phyloP scores from a whole-genome alignment of 2,113 vertebrate genomes.

The Austrofundulus limnaeus region DNA sequence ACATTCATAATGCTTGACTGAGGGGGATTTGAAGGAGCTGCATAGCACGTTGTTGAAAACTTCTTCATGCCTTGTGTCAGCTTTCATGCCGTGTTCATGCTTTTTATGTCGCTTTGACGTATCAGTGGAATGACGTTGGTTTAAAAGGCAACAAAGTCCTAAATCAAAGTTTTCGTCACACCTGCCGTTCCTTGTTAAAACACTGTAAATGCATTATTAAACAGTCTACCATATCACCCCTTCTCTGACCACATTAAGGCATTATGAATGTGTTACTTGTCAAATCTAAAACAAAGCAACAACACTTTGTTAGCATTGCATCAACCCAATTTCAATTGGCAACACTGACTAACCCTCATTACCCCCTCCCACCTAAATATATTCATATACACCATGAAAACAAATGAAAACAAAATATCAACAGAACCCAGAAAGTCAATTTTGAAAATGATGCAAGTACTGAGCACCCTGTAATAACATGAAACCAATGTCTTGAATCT shows the following conservation, averaged over 20 bases:
- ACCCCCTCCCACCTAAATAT: conserved; percentile 23
- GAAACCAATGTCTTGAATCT: conserved; percentile 70
- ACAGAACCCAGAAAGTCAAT: conserved; percentile 53
- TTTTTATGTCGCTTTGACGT: conserved; percentile 43
- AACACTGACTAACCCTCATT: conserved; percentile 32
- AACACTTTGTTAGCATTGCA: conserved; percentile 46
- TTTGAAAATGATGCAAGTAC: conserved; percentile 69
- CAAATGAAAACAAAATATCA: conserved; percentile 42
- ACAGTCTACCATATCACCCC: conserved; percentile 27
- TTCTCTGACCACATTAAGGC: conserved; percentile 56
- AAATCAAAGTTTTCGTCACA: conserved; percentile 51
- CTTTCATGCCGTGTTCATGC: conserved; percentile 70
- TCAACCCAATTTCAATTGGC: conserved; percentile 37
- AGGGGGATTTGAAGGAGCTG: conserved; percentile 50
- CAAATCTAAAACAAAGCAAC: conserved; percentile 43
- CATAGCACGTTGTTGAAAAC: conserved; percentile 61
- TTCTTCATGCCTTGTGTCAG: conserved; percentile 63
- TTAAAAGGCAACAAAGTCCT: conserved; percentile 44
- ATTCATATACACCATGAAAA: conserved; percentile 52
- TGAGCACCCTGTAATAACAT: conserved; percentile 75
- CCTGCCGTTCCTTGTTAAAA: conserved; percentile 29
- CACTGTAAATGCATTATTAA: conserved; percentile 47
- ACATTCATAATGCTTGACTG: conserved; percentile 71
- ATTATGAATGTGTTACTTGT: conserved; percentile 74
- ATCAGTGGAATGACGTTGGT: conserved; percentile 36